These are phyloP conservation scores for Atta colombica DNA, from an alignment of 1,140 invertebrate genomes.

Conservation along the genomic window DNA sequence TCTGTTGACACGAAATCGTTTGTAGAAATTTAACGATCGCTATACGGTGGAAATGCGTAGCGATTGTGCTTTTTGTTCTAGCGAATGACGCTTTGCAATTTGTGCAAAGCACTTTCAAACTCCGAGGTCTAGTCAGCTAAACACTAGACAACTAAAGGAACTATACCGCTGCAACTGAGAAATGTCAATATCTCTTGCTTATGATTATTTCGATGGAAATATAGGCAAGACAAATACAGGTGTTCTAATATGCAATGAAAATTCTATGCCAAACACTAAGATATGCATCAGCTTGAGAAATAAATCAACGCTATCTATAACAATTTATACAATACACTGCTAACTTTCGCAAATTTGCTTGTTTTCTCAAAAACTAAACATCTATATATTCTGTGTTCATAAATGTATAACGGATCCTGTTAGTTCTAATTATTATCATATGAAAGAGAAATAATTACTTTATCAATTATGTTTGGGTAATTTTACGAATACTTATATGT, in stretches of 20 bases:
- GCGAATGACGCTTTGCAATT: slow-evolving; percentile 6
- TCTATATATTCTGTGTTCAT: not conserved
- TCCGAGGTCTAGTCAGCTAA: not conserved
- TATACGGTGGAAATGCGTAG: slow-evolving; percentile 25
- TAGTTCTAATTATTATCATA: not conserved
- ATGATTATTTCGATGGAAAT: not conserved
- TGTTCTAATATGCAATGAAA: slow-evolving; percentile 2
- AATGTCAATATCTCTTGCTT: not conserved
- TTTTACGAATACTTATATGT: not conserved
- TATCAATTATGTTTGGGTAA: not conserved
- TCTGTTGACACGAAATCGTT: slow-evolving; percentile 50
- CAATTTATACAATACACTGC: not conserved
- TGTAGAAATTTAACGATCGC: slow-evolving; percentile 59
- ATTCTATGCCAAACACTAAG: not conserved
- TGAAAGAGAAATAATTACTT: not conserved
- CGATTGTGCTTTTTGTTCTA: slow-evolving; percentile 28
- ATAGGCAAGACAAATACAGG: not conserved
- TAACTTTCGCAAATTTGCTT: not conserved
- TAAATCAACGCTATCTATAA: slow-evolving; percentile 14
- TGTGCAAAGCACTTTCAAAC: not conserved
- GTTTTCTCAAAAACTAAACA: not conserved
- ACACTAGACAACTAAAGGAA: not conserved
- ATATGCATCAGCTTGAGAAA: not conserved
- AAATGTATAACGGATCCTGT: not conserved
- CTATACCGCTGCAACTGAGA: not conserved